phyloP scores from a whole-genome alignment of 2,797 vertebrate species.

The Syngnathus acus region DNA sequence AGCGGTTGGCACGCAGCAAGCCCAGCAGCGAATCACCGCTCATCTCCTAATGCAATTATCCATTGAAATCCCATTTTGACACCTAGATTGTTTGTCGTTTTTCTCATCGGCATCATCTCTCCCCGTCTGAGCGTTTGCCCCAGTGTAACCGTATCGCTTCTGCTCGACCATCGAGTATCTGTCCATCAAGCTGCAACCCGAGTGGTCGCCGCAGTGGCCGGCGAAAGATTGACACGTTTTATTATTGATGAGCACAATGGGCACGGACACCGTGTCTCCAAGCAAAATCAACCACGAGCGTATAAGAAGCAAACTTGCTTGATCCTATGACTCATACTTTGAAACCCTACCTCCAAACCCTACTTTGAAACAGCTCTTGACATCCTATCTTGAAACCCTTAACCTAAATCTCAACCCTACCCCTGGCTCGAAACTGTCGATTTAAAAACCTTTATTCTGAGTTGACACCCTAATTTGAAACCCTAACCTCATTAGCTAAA shows the following conservation, averaged over 20 bases:
- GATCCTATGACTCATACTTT: background rate
- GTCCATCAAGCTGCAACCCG: background rate
- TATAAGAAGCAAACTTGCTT: background rate
- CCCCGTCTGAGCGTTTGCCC: background rate
- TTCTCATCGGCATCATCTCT: background rate
- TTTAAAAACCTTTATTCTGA: background rate
- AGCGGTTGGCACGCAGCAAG: background rate
- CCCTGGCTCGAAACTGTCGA: background rate
- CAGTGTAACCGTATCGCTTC: background rate
- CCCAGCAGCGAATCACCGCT: background rate
- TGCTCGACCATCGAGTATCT: slow-evolving; percentile 1
- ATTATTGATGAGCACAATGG: slow-evolving; percentile 2
- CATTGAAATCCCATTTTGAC: background rate
- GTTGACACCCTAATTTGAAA: background rate
- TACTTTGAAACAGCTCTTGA: background rate
- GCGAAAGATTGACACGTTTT: background rate
- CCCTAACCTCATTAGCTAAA: background rate
- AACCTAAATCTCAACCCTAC: background rate
- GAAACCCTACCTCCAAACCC: background rate
- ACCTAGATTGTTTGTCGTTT: background rate
- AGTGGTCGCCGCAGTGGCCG: background rate
- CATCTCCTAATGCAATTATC: background rate
- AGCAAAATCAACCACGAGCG: background rate
- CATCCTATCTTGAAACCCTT: background rate
- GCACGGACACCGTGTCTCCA: background rate